Base-by-base conservation (phyloP, 2,888 invertebrate species). In the Aromia moschata region DNA sequence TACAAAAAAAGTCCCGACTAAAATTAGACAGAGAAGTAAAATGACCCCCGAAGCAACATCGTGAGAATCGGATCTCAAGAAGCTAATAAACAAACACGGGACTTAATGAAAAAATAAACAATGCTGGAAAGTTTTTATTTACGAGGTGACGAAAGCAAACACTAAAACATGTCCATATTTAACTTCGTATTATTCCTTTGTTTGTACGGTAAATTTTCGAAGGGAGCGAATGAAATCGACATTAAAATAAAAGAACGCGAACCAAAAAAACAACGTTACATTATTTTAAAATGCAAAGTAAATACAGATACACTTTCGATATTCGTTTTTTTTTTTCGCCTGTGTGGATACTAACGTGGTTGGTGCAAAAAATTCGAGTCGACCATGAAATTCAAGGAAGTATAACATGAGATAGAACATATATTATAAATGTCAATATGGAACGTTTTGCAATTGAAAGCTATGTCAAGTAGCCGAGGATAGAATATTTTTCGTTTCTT, bases 101-200 rank as follows among this genome's bases (percentile, higher is more conserved):
- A 47, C n/a, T 38, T 20, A 40, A 38, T 47, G 47, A 47, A 5
- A 18, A 20, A 36, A 37, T 33, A 25, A 49, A 49, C 49, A 49
- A 49, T 18, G 14, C n/a, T 18, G 47, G 37, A 49, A 20, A 18
- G 20, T 20, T 37, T 10, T 20, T 49, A 37, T 18, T 49, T 49
- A 49, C 15, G 10, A 49, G 36, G 38, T 49, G 49, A 38, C 38
- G 18, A 49, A 38, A 40, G 25, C 33, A 49, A 49, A 49, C 38
- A 49, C 15, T 15, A 37, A 15, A 18, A 38, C 25, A 18, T 5
- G 38, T 12, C 25, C 16, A 47, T 47, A 36, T 47, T 47, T 47
- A 47, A 33, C 15, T 45, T 45, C 10, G 44, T 46, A 46, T 47
- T 20, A 37, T 49, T 49, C n/a, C 46, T 49, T 49, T 37, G 49